Percentiles rank a stretch among this genome's conserved stretches.
Evolutionary conservation across 1,140 invertebrate species (phyloP).

Genomic region (Lepidurus apus): DNA sequence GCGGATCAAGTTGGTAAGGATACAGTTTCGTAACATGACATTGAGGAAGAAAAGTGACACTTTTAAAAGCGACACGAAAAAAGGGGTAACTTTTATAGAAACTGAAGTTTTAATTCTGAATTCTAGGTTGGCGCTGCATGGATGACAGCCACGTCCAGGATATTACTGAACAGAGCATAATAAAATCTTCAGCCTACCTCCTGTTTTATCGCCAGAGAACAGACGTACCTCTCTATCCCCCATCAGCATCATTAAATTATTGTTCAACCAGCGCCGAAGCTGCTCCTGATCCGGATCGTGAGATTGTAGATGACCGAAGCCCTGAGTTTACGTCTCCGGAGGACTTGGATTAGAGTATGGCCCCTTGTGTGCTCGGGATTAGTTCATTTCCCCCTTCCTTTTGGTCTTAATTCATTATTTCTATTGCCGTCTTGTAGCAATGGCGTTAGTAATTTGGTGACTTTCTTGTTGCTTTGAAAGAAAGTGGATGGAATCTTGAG

Average conservation of each 20-base stretch:
- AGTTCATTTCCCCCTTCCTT: not conserved
- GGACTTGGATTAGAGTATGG: not conserved
- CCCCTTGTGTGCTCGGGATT: not conserved
- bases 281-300: not conserved
- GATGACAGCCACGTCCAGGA: constrained; percentile 48
- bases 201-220: constrained; percentile 48
- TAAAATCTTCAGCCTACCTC: constrained; percentile 47
- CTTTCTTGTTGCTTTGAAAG: not conserved
- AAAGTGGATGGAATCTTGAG: not conserved
- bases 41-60: not conserved
- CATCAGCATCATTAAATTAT: not conserved
- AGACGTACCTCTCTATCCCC: not conserved
- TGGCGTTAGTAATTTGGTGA: not conserved
- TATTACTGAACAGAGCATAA: constrained; percentile 44
- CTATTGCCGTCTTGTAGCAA: not conserved
- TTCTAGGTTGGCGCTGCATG: constrained; percentile 49
- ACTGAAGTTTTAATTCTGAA: constrained; percentile 29
- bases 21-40: not conserved
- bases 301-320: not conserved
- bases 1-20: constrained; percentile 46
- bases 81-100: no score
- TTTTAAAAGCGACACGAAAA: not conserved
- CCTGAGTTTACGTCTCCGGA: not conserved
- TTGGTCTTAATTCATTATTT: constrained; percentile 8
- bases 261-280: not conserved